These are phyloP conservation scores for Vulpes vulpes DNA, from an alignment of 2,113 vertebrate species.

Conservation along the genomic window DNA sequence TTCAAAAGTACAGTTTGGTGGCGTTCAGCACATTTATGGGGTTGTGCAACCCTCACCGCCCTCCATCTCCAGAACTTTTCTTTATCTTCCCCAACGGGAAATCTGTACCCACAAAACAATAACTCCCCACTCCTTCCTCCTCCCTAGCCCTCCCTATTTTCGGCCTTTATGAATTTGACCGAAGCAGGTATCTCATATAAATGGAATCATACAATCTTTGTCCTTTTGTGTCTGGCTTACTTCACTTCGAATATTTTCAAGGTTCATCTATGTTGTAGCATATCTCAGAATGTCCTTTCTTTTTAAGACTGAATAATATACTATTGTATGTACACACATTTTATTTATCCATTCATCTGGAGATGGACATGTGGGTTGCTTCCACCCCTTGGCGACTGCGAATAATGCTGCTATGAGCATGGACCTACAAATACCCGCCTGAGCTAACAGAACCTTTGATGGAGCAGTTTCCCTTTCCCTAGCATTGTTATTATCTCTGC, in stretches of 20 bases:
- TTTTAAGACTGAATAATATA: not conserved
- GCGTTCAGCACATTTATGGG: not conserved
- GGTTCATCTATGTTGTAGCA: not conserved
- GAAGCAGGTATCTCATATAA: not conserved
- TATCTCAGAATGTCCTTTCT: not conserved
- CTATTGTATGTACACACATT: not conserved
- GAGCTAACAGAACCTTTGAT: not conserved
- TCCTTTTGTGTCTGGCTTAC: not conserved
- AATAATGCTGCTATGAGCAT: not conserved
- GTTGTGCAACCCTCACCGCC: not conserved
- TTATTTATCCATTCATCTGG: not conserved
- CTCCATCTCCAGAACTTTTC: not conserved
- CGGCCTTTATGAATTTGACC: not conserved
- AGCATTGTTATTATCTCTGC: not conserved
- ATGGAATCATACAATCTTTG: not conserved
- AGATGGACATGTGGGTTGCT: not conserved
- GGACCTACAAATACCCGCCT: not conserved
- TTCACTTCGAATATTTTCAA: not conserved
- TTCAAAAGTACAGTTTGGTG: not conserved
- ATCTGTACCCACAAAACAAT: too few species aligned
- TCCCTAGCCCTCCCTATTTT: not conserved
- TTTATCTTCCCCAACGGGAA: not conserved
- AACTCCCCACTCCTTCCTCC: not conserved
- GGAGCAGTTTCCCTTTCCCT: not conserved
- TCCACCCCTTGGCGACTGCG: not conserved